Percentiles rank a stretch among this genome's conserved stretches.
phyloP scores from a whole-genome alignment of 2,113 vertebrate species.

The Excalfactoria chinensis region DNA sequence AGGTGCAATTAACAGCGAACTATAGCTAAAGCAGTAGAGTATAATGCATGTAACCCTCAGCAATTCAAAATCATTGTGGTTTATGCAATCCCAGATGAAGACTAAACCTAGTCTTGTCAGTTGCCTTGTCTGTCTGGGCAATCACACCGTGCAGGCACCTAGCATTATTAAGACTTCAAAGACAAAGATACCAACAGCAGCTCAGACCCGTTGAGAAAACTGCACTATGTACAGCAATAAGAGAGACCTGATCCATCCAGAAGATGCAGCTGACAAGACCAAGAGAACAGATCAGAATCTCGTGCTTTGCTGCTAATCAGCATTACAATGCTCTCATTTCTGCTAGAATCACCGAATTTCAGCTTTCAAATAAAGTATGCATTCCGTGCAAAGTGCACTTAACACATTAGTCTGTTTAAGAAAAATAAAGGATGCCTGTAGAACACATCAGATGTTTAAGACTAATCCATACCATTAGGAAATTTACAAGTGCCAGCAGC shows the following conservation, averaged over 20 bases:
- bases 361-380: not conserved
- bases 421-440: not conserved
- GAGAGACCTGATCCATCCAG: not conserved
- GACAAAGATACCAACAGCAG: not conserved
- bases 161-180: not conserved
- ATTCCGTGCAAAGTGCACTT: not conserved
- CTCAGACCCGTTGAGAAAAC: not conserved
- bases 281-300: not conserved
- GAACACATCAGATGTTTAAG: not conserved
- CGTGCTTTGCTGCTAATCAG: not conserved
- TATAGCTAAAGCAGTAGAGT: not conserved
- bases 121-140: not conserved
- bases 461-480: accelerated
- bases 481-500: not conserved
- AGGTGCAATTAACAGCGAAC: not conserved
- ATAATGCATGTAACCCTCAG: not conserved
- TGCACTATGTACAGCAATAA: not conserved
- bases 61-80: not conserved
- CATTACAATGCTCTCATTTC: not conserved
- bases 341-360: not conserved
- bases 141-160: not conserved
- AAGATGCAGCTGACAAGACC: not conserved
- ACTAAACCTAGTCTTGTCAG: not conserved
- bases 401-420: not conserved
- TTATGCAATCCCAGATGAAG: not conserved